Evolutionary conservation across 2,113 vertebrate species (phyloP).

Genomic region (Hippocampus guttulatus): DNA sequence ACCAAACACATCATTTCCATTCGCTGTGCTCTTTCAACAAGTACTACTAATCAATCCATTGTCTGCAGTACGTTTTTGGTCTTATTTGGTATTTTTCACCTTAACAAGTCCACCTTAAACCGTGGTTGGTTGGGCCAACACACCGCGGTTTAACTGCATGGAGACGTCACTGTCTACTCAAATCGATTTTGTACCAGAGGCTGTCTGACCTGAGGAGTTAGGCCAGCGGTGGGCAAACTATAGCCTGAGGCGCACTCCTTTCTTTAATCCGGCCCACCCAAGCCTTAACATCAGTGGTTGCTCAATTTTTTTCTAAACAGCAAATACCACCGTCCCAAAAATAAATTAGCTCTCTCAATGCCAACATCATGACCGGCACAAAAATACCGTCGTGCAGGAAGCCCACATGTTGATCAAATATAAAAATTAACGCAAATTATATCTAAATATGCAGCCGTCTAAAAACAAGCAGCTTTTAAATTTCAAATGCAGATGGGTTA

Average conservation of each 20-base stretch:
- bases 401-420: too few species aligned
- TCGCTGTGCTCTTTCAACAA: slow-evolving; percentile 39
- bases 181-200: slow-evolving; percentile 4
- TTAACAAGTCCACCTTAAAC: slow-evolving; percentile 63
- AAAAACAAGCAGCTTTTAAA: neutral
- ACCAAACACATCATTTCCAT: slow-evolving; percentile 34
- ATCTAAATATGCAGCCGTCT: too few species aligned
- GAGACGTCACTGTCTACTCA: slow-evolving; percentile 54
- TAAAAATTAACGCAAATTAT: too few species aligned
- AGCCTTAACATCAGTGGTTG: neutral
- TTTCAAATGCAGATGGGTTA: neutral
- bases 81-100: slow-evolving; percentile 56
- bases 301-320: neutral
- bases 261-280: neutral
- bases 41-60: slow-evolving; percentile 68
- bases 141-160: slow-evolving; percentile 68
- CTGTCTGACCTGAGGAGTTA: neutral
- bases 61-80: slow-evolving; percentile 58
- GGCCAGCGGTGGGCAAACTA: neutral
- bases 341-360: neutral
- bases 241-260: neutral
- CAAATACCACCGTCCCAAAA: neutral
- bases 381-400: neutral
- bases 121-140: slow-evolving; percentile 36
- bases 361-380: neutral